Base-by-base conservation (phyloP, 1,140 invertebrate genomes). In the Coboldia fuscipes region DNA sequence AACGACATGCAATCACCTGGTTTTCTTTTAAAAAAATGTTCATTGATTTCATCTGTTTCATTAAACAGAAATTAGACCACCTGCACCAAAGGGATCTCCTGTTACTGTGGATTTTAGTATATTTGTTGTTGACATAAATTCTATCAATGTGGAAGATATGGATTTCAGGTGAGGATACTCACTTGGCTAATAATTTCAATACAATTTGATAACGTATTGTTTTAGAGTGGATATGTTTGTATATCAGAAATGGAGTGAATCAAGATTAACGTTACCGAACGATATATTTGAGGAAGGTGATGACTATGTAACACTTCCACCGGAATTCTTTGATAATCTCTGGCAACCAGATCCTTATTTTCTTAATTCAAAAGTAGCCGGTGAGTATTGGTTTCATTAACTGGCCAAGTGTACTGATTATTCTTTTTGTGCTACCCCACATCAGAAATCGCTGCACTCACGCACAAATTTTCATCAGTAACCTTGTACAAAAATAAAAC, bases 261-360 rank as follows among this genome's bases (percentile, higher is more conserved):
- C 69, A 4, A 61, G 81, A 20, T 56, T 86, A 17, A 63, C 71
- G 42, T 63, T 76, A 37, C 69, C 76, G 0, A 63, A 75, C 29
- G 67, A 78, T 38, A 70, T 77, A 36, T 78, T 78, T 40, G 75
- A 78, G 45, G 69, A 76, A 42, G 73, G 68, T 3, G 75, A 80
- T 37, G 74, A 81, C 42, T 76, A 73, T 37, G 66, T 83, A 1
- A 78, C 75, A 10, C 49, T 85, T 20, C 78, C 80, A 14, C 67
- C 71, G 12, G 73, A 77, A 48, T 75, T 79, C 51, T 79, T 79
- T 44, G 73, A 83, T 42, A 74, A 74, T 44, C 62, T 85, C 3
- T 86, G 80, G 81, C 75, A 83, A 47, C 81, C 81, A 0, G 81
- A 86, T 56, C 72, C 79, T 6, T 85, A 82, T 50, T 83, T 85